Base-by-base conservation (phyloP, 2,113 vertebrate species). In the Columba janthina region DNA sequence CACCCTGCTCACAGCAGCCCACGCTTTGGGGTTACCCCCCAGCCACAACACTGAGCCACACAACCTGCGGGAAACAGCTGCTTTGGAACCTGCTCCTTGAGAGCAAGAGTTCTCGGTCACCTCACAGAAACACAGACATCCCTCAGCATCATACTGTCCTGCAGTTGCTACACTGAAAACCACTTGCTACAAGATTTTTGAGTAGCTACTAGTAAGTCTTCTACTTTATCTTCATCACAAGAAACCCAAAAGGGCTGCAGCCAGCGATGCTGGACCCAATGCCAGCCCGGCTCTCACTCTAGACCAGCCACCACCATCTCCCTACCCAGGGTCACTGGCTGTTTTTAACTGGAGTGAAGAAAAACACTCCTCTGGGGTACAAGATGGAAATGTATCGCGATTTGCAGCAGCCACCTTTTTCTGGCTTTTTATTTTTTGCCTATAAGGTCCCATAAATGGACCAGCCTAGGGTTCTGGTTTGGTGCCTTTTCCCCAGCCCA, bases 301-400 rank as follows among this genome's bases (percentile, higher is more conserved):
- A 24, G 31, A 11, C 32, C 32, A 18, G 19, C 5, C 26, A 31
- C 21, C 51, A 9, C 40, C 76, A 9, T 18, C 40, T 32, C 48
- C 3, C 14, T 12, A 12, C 28, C 10, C 65, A 19, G 18, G 14
- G 24, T 38, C n/a, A 11, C 10, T 15, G 13, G 22, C 38, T 11
- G 5, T 2, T 25, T 56, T 44, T 9, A 42, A 19, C 26, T 42
- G 56, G 36, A 34, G 18, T 1, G 7, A 65, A 65, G 44, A 20
- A n/a, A 46, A 54, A 31, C 1, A 0, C 2, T 46, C 9, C n/a
- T 53, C 36, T 5, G 3, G 40, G 54, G 12, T 22, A 9, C 25
- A 51, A 19, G 32, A 12, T 21, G 18, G 48, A 69, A 51, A 11
- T 1, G 6, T 0, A 17, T 24, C 4, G 10, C 5, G 16, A 46